Conservation (phyloP, 2,113 vertebrate species). For the Sarotherodon lohbergeri region DNA sequence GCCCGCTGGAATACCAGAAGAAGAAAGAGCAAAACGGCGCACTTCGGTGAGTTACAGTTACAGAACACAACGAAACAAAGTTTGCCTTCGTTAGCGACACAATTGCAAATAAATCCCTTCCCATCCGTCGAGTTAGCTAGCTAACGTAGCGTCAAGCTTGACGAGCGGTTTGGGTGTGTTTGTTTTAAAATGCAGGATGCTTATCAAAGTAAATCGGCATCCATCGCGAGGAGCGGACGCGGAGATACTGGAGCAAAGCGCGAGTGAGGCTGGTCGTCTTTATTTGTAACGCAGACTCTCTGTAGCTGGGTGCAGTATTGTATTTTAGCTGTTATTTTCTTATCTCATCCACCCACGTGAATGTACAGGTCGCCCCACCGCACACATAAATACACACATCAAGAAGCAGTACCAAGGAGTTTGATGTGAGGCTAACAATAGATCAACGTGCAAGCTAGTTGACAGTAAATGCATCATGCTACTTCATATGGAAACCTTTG, state of each 20-base stretch:
- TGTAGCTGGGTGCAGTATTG: not conserved
- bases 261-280: not conserved
- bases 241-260: not conserved
- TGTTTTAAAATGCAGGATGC: slow-evolving; percentile 40
- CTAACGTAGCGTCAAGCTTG: slow-evolving; percentile 21
- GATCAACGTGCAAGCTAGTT: slow-evolving; percentile 44
- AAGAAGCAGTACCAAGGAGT: not conserved
- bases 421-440: not conserved
- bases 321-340: not conserved
- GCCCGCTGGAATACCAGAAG: slow-evolving; percentile 10
- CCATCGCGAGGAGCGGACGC: not conserved
- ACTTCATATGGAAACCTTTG: not conserved
- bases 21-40: not conserved
- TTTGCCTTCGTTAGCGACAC: not conserved
- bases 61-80: not conserved
- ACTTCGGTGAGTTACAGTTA: slow-evolving; percentile 32
- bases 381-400: not conserved
- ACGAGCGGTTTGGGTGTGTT: slow-evolving; percentile 29
- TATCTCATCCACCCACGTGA: slow-evolving; percentile 18
- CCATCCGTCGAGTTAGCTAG: slow-evolving; percentile 16
- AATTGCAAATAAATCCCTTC: not conserved
- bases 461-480: slow-evolving; percentile 17
- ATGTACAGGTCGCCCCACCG: not conserved
- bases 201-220: slow-evolving; percentile 10
- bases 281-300: not conserved